These are phyloP conservation scores for Branchinecta lynchi DNA, from an alignment of 1,140 invertebrate species.

Conservation along the genomic window DNA sequence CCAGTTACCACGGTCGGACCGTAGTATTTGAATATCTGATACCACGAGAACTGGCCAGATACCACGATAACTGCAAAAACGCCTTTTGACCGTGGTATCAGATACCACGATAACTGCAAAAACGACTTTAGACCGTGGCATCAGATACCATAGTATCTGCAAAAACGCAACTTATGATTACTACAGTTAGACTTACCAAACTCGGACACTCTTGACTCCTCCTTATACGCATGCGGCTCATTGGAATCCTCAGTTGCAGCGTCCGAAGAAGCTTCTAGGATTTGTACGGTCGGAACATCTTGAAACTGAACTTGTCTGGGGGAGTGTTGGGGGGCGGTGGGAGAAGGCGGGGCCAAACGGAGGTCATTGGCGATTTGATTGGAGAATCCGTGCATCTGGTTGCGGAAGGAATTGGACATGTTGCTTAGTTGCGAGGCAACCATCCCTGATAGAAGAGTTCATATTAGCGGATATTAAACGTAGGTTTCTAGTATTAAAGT, in stretches of 20 bases:
- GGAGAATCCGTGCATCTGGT: slow-evolving; percentile 50
- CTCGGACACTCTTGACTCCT: slow-evolving; percentile 49
- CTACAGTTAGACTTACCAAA: slow-evolving; percentile 40
- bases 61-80: too few relatives aligned
- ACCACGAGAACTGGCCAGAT: too few relatives aligned
- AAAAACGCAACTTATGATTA: background rate
- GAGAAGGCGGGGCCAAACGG: slow-evolving; percentile 25
- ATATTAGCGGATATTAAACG: too few relatives aligned
- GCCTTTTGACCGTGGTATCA: too few relatives aligned
- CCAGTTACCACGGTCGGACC: too few relatives aligned
- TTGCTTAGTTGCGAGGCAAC: slow-evolving; percentile 44
- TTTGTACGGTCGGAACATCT: background rate
- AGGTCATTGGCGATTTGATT: slow-evolving; percentile 41
- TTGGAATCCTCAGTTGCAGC: slow-evolving; percentile 27
- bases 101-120: too few relatives aligned
- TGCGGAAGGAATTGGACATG: slow-evolving; percentile 50
- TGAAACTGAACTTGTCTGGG: background rate
- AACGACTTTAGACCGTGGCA: too few relatives aligned
- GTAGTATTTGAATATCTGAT: too few relatives aligned
- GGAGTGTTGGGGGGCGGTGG: background rate
- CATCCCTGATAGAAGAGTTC: slow-evolving; percentile 23
- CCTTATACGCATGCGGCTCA: slow-evolving; percentile 48
- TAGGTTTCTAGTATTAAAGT: too few relatives aligned
- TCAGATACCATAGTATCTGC: too few relatives aligned
- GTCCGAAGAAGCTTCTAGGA: slow-evolving; percentile 17